Evolutionary conservation across 2,113 vertebrate species (phyloP).

Genomic region (Brachirus orientalis): DNA sequence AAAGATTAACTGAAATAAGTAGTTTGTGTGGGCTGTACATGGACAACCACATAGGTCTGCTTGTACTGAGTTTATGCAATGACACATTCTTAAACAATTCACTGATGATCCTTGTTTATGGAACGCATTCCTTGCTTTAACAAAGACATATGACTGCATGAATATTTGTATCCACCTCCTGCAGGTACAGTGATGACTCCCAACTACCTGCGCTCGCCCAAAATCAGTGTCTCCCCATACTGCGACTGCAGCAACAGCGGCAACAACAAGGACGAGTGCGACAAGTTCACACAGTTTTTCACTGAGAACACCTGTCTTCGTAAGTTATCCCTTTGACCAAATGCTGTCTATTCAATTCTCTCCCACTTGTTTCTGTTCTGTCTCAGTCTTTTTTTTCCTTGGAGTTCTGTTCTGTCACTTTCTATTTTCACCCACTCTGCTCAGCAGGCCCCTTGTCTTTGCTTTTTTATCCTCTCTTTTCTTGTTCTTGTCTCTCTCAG

Average conservation of each 20-base stretch:
- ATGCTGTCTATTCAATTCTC: not conserved
- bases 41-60: too few species aligned
- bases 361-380: not conserved
- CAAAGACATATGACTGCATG: not conserved
- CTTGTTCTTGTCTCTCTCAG: not conserved
- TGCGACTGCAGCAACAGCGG: conserved; percentile 96
- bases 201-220: conserved; percentile 92
- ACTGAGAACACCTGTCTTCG: conserved; percentile 95
- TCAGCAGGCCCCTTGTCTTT: conserved; percentile 4
- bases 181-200: conserved; percentile 95
- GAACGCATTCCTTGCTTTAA: not conserved
- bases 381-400: not conserved
- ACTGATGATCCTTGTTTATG: not conserved
- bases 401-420: not conserved
- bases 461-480: conserved; percentile 13
- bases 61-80: too few species aligned
- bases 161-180: not conserved
- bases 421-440: conserved; percentile 19
- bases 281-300: conserved; percentile 92
- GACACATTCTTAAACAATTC: not conserved
- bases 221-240: conserved; percentile 94
- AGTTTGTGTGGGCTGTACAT: too few species aligned
- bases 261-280: conserved; percentile 91
- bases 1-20: too few species aligned
- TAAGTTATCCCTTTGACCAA: conserved; percentile 78